Base-by-base conservation (phyloP, 2,113 vertebrate genomes). In the Cichladusa arquata region DNA sequence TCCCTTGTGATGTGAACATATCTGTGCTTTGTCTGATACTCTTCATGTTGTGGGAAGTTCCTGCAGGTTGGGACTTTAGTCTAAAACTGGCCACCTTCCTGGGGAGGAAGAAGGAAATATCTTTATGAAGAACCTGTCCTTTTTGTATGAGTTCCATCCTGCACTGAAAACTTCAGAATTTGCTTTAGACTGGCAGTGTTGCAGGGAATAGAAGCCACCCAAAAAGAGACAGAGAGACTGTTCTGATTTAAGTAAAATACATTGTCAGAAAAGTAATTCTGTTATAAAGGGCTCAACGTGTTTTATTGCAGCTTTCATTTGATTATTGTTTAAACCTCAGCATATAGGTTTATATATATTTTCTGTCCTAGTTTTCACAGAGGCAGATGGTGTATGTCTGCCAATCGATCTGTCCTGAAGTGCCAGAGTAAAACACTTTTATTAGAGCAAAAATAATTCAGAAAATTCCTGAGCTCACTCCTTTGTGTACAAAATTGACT, bases 401-500 rank as follows among this genome's bases (percentile, higher is more conserved):
- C 56, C 83, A 92, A 97, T 96, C 69, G 96, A 97, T 97, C 85
- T 96, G 60, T 95, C 74, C 86, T 92, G 72, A 94, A 95, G 85
- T 95, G 92, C 47, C 69, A 81, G 81, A 96, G 58, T 90, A 62
- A 95, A 97, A 66, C 57, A 92, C 66, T 96, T 97, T 80, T 80
- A 92, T 94, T 96, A 82, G 28, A 93, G 86, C 50, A 96, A 97
- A 97, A 96, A 97, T 76, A 92, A 91, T 95, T 97, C 77, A 89
- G 95, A 97, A 97, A 92, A 95, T 65, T 89, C 95, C 78, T 94
- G 93, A 96, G 84, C 86, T 97, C 93, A 94, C 91, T 91, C 66
- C 80, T 98, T 97, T 95, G 95, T 96, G 90, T 90, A 89, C 74
- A 84, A 92, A 95, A 96, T 94, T 26, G 91, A 92, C 94, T 96